Evolutionary conservation across 1,140 invertebrate species (phyloP).

Genomic region (Stratiolaelaps scimitus): DNA sequence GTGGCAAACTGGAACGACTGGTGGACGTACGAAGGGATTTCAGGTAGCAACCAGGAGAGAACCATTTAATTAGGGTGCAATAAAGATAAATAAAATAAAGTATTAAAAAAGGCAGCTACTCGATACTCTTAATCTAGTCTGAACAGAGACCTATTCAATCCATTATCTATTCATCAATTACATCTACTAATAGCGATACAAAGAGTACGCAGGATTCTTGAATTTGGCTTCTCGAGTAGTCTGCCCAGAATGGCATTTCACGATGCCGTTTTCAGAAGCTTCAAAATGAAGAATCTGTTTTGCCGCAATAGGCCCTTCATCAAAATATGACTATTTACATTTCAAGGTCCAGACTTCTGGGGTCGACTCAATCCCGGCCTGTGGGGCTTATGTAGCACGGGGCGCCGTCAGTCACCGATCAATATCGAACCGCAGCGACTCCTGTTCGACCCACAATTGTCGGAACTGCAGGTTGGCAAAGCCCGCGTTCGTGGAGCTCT

Average conservation of each 20-base stretch:
- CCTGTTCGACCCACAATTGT: constrained; percentile 6
- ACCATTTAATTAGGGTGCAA: too few species aligned
- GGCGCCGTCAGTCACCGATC: constrained; percentile 84
- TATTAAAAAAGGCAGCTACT: too few species aligned
- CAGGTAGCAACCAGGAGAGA: background rate
- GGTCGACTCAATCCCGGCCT: constrained; percentile 70
- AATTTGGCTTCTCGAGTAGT: too few species aligned
- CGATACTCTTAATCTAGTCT: too few species aligned
- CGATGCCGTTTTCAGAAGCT: too few species aligned
- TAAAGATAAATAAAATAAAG: too few species aligned
- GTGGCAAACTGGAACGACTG: constrained; percentile 23
- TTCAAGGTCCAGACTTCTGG: constrained; percentile 89
- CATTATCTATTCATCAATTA: too few species aligned
- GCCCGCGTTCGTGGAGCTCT: constrained; percentile 29
- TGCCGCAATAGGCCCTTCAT: constrained; percentile 23
- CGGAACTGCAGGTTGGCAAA: constrained; percentile 1
- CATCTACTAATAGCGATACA: too few species aligned
- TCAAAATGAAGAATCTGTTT: too few species aligned
- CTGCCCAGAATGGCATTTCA: too few species aligned
- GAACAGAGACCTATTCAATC: too few species aligned
- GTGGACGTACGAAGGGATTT: constrained; percentile 27
- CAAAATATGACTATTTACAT: constrained; percentile 32
- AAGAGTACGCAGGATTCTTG: too few species aligned
- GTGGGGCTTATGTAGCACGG: constrained; percentile 87
- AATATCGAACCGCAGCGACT: constrained; percentile 78